These are phyloP conservation scores for Varanus komodoensis DNA, from an alignment of 2,113 vertebrate species.

Conservation along the genomic window DNA sequence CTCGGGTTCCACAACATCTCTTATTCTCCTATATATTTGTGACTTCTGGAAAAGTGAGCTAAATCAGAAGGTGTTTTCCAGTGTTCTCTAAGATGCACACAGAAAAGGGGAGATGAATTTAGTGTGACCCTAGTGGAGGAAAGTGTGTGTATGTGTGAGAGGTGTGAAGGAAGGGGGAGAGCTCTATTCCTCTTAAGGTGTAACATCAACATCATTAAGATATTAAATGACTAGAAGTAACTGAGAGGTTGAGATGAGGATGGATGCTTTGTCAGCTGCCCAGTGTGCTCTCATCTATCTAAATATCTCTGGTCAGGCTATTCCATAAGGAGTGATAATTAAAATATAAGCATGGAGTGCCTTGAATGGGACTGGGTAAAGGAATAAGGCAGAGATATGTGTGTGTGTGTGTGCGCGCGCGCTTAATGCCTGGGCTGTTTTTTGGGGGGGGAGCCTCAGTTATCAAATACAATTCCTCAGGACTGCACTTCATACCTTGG, in stretches of 20 bases:
- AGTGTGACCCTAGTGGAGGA: too few relatives aligned
- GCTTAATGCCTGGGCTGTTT: not conserved
- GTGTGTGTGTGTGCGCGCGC: not conserved
- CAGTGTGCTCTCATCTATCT: constrained; percentile 55
- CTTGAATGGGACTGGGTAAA: not conserved
- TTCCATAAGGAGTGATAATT: constrained; percentile 63
- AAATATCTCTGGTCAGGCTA: constrained; percentile 57
- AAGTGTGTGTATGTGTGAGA: not conserved
- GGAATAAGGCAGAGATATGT: not conserved
- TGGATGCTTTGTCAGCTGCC: constrained; percentile 63
- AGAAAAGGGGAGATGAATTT: not conserved
- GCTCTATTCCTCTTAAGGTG: constrained; percentile 36
- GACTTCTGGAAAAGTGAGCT: not conserved
- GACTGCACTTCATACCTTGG: not conserved
- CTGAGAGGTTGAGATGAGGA: constrained; percentile 64
- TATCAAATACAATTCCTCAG: not conserved
- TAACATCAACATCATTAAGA: constrained; percentile 57
- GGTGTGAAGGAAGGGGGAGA: not conserved
- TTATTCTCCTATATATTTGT: too few relatives aligned
- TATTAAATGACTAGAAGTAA: constrained; percentile 60
- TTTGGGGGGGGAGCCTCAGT: not conserved
- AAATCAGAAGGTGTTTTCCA: not conserved
- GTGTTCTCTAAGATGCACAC: not conserved
- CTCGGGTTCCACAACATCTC: too few relatives aligned
- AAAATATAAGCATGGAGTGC: constrained; percentile 56